Percentiles rank a stretch among this genome's conserved stretches.
phyloP scores from a whole-genome alignment of 2,113 vertebrate species.

The Crotalus viridis region DNA sequence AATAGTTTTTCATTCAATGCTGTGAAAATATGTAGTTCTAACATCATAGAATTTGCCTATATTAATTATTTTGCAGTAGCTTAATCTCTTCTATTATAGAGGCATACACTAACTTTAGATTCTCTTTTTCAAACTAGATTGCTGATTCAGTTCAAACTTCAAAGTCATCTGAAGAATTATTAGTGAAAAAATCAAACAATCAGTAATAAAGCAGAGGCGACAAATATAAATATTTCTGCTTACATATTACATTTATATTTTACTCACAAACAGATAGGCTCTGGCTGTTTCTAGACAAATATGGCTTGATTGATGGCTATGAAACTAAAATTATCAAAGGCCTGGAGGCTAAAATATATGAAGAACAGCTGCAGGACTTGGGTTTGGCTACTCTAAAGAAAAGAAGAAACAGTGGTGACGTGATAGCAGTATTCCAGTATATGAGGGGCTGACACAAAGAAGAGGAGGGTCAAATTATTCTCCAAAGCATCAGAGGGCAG shows the following conservation, averaged over 20 bases:
- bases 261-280: conserved; percentile 21
- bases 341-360: too few species aligned
- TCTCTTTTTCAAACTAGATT: conserved; percentile 71
- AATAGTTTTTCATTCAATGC: not conserved
- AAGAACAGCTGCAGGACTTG: too few species aligned
- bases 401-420: too few species aligned
- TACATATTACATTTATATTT: conserved; percentile 30
- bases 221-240: conserved; percentile 79
- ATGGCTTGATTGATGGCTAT: not conserved
- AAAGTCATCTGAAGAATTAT: conserved; percentile 57
- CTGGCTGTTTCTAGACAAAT: not conserved
- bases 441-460: too few species aligned
- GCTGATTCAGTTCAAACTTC: conserved; percentile 56
- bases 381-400: too few species aligned
- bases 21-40: not conserved
- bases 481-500: too few species aligned
- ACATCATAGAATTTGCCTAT: not conserved
- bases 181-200: conserved; percentile 55
- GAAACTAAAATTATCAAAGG: not conserved
- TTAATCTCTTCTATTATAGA: too few species aligned
- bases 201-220: conserved; percentile 81
- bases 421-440: too few species aligned
- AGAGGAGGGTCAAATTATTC: too few species aligned
- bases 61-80: not conserved
- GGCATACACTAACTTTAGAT: not conserved